Evolutionary conservation across 2,113 vertebrate genomes (phyloP), one percentile per base, ranked within the genome.

Genomic region (Phalacrocorax brasilianus): DNA sequence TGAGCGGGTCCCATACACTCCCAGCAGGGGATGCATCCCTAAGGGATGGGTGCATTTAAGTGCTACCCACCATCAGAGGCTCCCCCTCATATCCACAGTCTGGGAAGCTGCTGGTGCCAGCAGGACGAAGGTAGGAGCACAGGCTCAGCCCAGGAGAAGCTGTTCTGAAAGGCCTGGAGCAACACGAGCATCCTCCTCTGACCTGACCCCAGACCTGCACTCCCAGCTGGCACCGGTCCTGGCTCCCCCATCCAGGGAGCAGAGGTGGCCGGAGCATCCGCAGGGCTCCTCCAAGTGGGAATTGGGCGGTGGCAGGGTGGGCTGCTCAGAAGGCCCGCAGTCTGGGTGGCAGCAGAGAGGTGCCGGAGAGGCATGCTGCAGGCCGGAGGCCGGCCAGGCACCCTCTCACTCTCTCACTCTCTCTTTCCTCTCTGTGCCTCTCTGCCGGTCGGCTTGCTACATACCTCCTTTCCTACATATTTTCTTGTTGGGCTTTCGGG

Each of bases 401-500:
- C 97, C 95, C 92, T 96, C 97, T 96, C 95, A 86, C 95, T 98
- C 97, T 96, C 96, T 98, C 97, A 97, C 79, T 95, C 95, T 98
- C 87, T 97, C 88, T 96, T 97, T 98, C 97, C 97, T 98, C 97
- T 98, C 98, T 98, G 97, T 97, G 98, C 98, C 98, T 98, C 97
- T 97, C 97, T 97, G 95, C 97, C 97, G 97, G 97, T 97, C 97
- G 98, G 94, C 98, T 98, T 98, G 98, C 98, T 99, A 99, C 99
- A 99, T 99, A 99, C 99, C 99, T 99, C 99, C 99, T 99, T 99
- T 99, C 98, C 99, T 99, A 99, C 99, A 99, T 98, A 99, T 99
- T 99, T 99, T 99, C 99, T 99, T 99, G 99, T 99, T 99, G 99
- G 99, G 99, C 99, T 99, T 99, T 99, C 99, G 98, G 99, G 99